Base-by-base conservation (phyloP, 2,797 vertebrate genomes). In the Lepus oiostolus region DNA sequence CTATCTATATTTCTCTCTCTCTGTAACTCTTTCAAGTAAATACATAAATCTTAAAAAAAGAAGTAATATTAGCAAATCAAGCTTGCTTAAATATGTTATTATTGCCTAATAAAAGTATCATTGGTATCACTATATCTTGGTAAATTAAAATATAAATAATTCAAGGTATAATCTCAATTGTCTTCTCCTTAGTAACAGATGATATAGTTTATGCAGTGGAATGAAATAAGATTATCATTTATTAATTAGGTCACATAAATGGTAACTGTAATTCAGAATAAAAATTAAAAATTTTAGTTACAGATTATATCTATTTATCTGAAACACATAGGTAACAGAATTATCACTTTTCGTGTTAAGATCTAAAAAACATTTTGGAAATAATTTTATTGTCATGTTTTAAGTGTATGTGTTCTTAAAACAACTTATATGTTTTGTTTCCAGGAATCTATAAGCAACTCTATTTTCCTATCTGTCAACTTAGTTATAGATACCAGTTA, bases 181-280 rank as follows among this genome's bases (percentile, higher is more conserved):
- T 16, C 60, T 71, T 62, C 17, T 72, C 50, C 47, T 87, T 50
- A 21, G 11, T 58, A 11, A 85, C 85, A 85, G 16, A 30, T 35
- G 92, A 24, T 58, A 80, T 24, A 65, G 30, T 71, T 88, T 22
- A 17, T 50, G n/a, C 10, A 32, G 21, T 24, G 71, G 17, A 91
- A 85, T 68, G 14, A 89, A 89, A 60, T 58, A 76, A 80, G 54
- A 88, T 16, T 42, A 4, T n/a, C 7, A 85, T 76, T 71, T 92
- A 35, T 88, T 58, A 7, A 88, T 58, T 21, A 0, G 87, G 24
- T 58, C 82, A 88, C 2, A 28, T 63, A 86, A 83, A 28, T 58
- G 32, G 65, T 28, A 76, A 87, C 8, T 79, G 13, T 17, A 90
- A 82, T 52, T 90, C 16, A 74, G 17, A 54, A 83, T 38, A 85